These are phyloP conservation scores for Andrena trimmerana DNA, from an alignment of 2,888 invertebrate species.

Conservation along the genomic window DNA sequence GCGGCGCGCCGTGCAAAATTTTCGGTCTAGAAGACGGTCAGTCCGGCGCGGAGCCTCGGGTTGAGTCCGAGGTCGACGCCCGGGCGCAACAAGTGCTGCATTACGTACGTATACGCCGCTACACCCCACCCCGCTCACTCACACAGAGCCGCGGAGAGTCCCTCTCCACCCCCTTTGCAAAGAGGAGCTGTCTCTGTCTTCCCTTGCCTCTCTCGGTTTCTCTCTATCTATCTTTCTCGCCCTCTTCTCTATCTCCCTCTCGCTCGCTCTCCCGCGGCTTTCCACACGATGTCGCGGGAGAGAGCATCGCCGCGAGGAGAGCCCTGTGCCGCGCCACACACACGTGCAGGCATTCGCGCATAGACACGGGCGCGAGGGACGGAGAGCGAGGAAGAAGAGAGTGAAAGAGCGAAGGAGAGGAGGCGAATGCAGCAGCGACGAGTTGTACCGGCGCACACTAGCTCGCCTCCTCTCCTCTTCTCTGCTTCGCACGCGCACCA, in stretches of 20 bases:
- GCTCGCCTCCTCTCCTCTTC: slow-evolving; percentile 27
- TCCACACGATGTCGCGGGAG: slow-evolving; percentile 53
- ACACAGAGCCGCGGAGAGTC: slow-evolving; percentile 55
- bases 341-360: neutral
- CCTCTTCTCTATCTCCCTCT: slow-evolving; percentile 24
- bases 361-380: slow-evolving; percentile 3
- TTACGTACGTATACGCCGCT: slow-evolving; percentile 78
- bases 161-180: slow-evolving; percentile 55
- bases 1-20: slow-evolving; percentile 66
- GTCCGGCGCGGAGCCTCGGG: slow-evolving; percentile 75
- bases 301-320: slow-evolving; percentile 41
- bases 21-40: slow-evolving; percentile 69
- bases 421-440: slow-evolving; percentile 40
- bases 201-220: slow-evolving; percentile 27
- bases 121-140: slow-evolving; percentile 65
- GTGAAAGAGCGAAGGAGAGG: slow-evolving; percentile 20
- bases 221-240: neutral
- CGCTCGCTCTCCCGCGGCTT: slow-evolving; percentile 33
- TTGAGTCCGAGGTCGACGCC: slow-evolving; percentile 84
- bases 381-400: slow-evolving; percentile 6
- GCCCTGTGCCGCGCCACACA: slow-evolving; percentile 9
- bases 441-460: slow-evolving; percentile 43
- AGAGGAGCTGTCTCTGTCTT: slow-evolving; percentile 50
- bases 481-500: slow-evolving; percentile 48
- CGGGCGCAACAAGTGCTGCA: slow-evolving; percentile 85